Percentiles rank a stretch among this genome's conserved stretches.
Evolutionary conservation across 2,113 vertebrate species (phyloP).

Genomic region (Pyrgilauda ruficollis): DNA sequence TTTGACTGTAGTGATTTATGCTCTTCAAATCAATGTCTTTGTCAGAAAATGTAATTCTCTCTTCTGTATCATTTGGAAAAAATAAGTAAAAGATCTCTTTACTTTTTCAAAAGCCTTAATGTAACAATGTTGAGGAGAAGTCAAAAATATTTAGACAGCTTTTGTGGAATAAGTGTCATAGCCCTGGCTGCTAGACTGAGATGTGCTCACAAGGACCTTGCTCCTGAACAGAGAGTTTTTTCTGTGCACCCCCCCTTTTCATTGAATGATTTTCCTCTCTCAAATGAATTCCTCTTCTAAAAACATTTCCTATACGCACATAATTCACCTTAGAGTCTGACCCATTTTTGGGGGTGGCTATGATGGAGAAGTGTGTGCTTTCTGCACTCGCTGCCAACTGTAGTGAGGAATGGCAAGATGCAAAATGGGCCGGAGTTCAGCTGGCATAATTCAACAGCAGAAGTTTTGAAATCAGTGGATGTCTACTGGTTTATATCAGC

Average conservation of each 20-base stretch:
- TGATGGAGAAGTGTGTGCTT: not conserved
- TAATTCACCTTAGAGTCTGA: not conserved
- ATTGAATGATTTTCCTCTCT: not conserved
- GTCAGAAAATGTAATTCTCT: not conserved
- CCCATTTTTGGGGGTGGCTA: not conserved
- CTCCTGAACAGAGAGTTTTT: not conserved
- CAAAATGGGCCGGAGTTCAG: not conserved
- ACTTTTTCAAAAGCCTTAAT: not conserved
- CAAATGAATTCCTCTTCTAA: not conserved
- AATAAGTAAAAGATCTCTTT: not conserved
- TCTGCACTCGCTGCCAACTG: not conserved
- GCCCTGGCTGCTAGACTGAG: not conserved
- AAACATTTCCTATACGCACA: not conserved
- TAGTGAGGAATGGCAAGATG: not conserved
- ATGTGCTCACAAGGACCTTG: not conserved
- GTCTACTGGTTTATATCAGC: constrained; percentile 20
- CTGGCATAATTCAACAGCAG: not conserved
- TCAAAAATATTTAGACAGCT: not conserved
- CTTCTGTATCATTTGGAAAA: not conserved
- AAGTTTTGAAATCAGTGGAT: constrained; percentile 20
- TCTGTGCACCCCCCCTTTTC: not conserved
- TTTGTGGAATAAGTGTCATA: not conserved
- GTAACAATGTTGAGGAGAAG: not conserved
- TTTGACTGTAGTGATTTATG: not conserved
- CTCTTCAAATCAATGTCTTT: not conserved